Evolutionary conservation across 2,113 vertebrate species (phyloP), one percentile per base, ranked within the genome.

Genomic region (Terrapene triunguis): DNA sequence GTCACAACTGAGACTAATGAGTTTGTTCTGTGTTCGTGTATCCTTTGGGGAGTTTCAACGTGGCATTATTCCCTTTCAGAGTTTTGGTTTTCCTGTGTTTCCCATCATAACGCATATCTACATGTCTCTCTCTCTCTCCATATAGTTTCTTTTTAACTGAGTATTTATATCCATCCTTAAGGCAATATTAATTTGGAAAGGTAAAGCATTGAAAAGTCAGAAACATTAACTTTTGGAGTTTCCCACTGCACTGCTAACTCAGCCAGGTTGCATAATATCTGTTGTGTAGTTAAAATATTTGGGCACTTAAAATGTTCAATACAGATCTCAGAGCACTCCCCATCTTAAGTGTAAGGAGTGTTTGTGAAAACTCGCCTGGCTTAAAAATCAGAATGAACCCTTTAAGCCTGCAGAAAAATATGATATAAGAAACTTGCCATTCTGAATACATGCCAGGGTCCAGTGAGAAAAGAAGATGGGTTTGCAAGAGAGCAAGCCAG

Each of bases 371-470:
- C 35, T 72, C 9, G 8, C 9, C 19, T 72, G 22, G 65, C 4
- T 72, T 72, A 72, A 72, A 72, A n/a, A 72, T 21, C 65, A 22
- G n/a, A 72, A 72, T 11, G 35, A 72, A 11, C 17, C 57, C 57
- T 62, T 62, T 62, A 29, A 62, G 22, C 24, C 19, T 50, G 50
- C 50, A 50, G 50, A 50, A 50, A 57, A 25, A 24, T 57, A 10
- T 57, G 62, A 89, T 94, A 35, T 48, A 22, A 19, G 3, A 91
- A 84, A 95, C 93, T 78, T 96, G 85, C 78, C 76, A 95, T 95
- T 95, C 93, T 94, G 42, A 93, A 88, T 92, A 84, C 55, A 81
- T 72, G 38, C 87, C 88, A 54, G 1, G 6, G 48, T 91, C 47
- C 53, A 92, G 93, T 93, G 90, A 38, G 95, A 93, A 91, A 44